A percentile compares a stretch with the other conserved stretches of the same genome.
Evolutionary conservation across 2,888 invertebrate species (phyloP).

Genomic region (Cyclophora albipunctata): DNA sequence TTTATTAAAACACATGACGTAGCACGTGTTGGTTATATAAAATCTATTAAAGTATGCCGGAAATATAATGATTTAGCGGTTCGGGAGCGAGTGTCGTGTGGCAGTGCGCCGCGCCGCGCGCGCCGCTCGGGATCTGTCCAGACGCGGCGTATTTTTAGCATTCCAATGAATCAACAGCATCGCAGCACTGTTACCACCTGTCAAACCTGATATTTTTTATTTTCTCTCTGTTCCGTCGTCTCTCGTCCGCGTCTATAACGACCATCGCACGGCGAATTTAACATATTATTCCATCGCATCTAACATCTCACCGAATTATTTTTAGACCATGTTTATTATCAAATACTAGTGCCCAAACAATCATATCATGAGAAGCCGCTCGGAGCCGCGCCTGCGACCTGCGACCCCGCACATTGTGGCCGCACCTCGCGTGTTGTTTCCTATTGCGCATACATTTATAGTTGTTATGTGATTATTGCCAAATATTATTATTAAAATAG

Average conservation of each 20-base stretch:
- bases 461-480: conserved; percentile 20
- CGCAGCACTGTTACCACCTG: conserved; percentile 1
- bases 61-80: conserved; percentile 3
- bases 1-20: too few species aligned
- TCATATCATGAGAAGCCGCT: too few species aligned
- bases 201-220: conserved; percentile 15
- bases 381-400: too few species aligned
- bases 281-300: conserved; percentile 4
- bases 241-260: background rate
- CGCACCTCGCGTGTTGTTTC: conserved; percentile 2
- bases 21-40: too few species aligned
- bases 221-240: conserved; percentile 1
- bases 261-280: background rate
- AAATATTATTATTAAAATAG: conserved; percentile 40
- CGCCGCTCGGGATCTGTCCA: conserved; percentile 4
- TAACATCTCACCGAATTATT: too few species aligned
- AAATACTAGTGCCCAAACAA: too few species aligned
- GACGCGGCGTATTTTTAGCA: conserved; percentile 6
- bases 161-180: too few species aligned
- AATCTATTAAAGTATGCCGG: background rate
- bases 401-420: too few species aligned
- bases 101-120: background rate
- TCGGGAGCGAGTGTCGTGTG: background rate
- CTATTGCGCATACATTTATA: conserved; percentile 18
- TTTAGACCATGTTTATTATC: too few species aligned